phyloP scores from a whole-genome alignment of 2,113 vertebrate genomes.

The Misgurnus anguillicaudatus region DNA sequence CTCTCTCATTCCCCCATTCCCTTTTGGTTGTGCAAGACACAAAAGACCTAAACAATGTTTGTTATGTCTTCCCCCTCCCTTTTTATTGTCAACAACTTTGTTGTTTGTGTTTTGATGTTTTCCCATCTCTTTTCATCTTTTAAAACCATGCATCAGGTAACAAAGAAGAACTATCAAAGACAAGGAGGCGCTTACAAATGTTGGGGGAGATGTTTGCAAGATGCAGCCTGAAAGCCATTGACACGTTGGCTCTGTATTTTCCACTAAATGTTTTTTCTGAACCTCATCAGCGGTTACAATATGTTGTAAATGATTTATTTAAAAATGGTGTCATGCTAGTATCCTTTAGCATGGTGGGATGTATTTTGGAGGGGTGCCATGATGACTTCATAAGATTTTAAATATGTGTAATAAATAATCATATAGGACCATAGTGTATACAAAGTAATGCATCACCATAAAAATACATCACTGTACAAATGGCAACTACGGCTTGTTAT shows the following conservation, averaged over 20 bases:
- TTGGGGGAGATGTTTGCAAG: slow-evolving; percentile 37
- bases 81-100: slow-evolving; percentile 57
- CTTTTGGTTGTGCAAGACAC: slow-evolving; percentile 48
- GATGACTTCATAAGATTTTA: too few species aligned
- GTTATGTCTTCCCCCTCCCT: slow-evolving; percentile 54
- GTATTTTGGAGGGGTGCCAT: too few species aligned
- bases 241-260: not conserved
- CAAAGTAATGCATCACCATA: too few species aligned
- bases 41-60: slow-evolving; percentile 58
- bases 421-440: too few species aligned
- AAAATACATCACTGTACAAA: too few species aligned
- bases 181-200: slow-evolving; percentile 52
- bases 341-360: too few species aligned
- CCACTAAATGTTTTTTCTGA: not conserved
- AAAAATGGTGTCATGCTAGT: too few species aligned
- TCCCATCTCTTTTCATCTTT: slow-evolving; percentile 59
- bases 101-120: slow-evolving; percentile 61
- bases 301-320: too few species aligned
- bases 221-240: slow-evolving; percentile 9
- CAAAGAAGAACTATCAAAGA: slow-evolving; percentile 61
- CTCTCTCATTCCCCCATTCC: not conserved
- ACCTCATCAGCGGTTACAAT: too few species aligned
- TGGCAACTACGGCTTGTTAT: too few species aligned
- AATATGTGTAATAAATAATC: too few species aligned
- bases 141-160: slow-evolving; percentile 52